Base-by-base conservation (phyloP, 1,140 invertebrate genomes). In the Calliphora vicina region DNA sequence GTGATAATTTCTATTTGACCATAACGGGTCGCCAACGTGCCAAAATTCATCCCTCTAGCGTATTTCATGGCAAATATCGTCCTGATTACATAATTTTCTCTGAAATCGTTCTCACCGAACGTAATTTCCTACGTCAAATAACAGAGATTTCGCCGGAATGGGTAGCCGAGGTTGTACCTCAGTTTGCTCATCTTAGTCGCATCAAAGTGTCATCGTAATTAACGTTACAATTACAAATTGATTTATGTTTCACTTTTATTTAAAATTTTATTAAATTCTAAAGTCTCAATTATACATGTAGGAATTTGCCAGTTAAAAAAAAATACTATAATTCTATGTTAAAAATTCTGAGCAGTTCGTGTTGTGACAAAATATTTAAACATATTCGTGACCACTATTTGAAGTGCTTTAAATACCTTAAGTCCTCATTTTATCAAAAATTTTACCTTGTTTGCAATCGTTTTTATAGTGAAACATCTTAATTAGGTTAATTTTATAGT, bases 21-120 rank as follows among this genome's bases (percentile, higher is more conserved):
- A 94, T 96, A 92, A 94, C 92, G 84, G 88, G 84, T 12, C 81
- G 83, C 45, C 87, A 86, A 83, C 85, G 82, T 81, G 87, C 84
- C 73, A 88, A 85, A 82, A 90, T 90, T 43, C 89, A 91, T 83
- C 89, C 89, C 6, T 90, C 90, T n/a, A 91, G 89, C 84, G 86
- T 90, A 13, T 85, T 89, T 3, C 88, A 86, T 73, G 87, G 88
- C 15, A 90, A 94, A 57, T 94, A 93, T 74, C 94, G 95, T 86
- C 95, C 96, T 0, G 92, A 93, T 27, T 95, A 94, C 83, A 92
- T 99, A n/a, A 91, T 99, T 9, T 99, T 96, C 90, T 96, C 95
- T 0, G 97, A 99, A 92, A 92, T 99, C 50, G 93, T 99, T 15
- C 93, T 96, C 86, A 98, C 97, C 0, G 93, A 93, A 50, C 96